These are phyloP conservation scores for Tenthredo livida DNA, from an alignment of 2,888 invertebrate genomes.

Conservation along the genomic window DNA sequence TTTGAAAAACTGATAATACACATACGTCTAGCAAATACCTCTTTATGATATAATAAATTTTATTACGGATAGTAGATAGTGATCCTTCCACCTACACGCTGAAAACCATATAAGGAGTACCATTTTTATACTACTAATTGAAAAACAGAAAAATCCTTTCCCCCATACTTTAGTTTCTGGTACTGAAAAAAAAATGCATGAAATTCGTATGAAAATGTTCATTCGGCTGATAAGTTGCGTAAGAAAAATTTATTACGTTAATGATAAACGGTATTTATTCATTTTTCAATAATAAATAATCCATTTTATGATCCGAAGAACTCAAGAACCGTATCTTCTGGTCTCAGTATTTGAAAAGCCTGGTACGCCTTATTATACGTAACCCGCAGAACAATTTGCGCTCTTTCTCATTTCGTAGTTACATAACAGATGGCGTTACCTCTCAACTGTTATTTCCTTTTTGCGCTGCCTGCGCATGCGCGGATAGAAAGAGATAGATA, in stretches of 20 bases:
- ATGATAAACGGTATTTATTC: not conserved
- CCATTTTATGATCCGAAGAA: not conserved
- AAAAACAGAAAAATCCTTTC: not conserved
- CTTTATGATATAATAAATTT: not conserved
- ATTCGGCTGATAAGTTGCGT: too few species aligned
- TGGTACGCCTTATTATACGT: not conserved
- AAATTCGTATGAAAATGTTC: not conserved
- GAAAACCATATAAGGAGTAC: not conserved
- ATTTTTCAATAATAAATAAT: not conserved
- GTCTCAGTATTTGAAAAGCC: not conserved
- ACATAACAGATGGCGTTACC: not conserved
- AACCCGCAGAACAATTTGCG: not conserved
- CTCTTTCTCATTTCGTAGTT: not conserved
- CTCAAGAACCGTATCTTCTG: not conserved
- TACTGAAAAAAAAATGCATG: not conserved
- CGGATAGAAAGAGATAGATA: too few species aligned
- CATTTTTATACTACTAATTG: not conserved
- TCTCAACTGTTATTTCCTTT: too few species aligned
- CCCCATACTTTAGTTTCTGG: not conserved
- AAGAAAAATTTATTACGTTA: not conserved
- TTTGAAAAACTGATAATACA: slow-evolving; percentile 59
- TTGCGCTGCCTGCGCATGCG: too few species aligned
- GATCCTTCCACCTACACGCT: not conserved
- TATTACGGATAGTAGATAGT: not conserved
- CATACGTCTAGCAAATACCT: slow-evolving; percentile 54